Evolutionary conservation across 2,888 invertebrate species (phyloP).

Genomic region (Caenorhabditis sp.): DNA sequence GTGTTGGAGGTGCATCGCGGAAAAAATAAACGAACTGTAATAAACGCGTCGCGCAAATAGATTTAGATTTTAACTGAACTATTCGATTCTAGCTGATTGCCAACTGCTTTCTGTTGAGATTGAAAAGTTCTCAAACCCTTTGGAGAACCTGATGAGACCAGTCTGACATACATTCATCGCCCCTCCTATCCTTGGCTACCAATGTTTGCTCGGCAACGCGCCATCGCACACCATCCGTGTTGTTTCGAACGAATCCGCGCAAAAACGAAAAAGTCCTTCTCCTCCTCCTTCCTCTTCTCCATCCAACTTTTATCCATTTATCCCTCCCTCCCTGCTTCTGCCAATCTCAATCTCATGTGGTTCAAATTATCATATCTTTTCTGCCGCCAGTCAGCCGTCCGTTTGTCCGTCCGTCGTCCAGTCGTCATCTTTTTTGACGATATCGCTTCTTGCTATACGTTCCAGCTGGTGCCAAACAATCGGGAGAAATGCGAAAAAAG

Average conservation of each 20-base stretch:
- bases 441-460: conserved; percentile 37
- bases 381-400: not conserved
- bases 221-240: conserved; percentile 39
- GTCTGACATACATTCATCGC: conserved; percentile 24
- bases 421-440: conserved; percentile 7
- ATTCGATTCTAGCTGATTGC: too few species aligned
- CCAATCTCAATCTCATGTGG: conserved; percentile 26
- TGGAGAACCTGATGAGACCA: conserved; percentile 26
- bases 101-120: not conserved
- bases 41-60: not conserved
- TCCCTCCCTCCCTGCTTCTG: not conserved
- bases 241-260: conserved; percentile 41
- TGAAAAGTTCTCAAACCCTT: conserved; percentile 6
- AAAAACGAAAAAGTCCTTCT: not conserved
- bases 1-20: not conserved
- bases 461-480: conserved; percentile 48
- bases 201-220: conserved; percentile 60
- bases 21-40: conserved; percentile 9
- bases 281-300: not conserved
- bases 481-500: conserved; percentile 29
- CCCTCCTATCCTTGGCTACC: conserved; percentile 45
- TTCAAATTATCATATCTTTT: conserved; percentile 48
- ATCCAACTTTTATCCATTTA: not conserved
- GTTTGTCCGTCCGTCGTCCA: conserved; percentile 14
- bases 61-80: conserved; percentile 28